phyloP scores from a whole-genome alignment of 2,113 vertebrate genomes.

The Phaethornis superciliosus region DNA sequence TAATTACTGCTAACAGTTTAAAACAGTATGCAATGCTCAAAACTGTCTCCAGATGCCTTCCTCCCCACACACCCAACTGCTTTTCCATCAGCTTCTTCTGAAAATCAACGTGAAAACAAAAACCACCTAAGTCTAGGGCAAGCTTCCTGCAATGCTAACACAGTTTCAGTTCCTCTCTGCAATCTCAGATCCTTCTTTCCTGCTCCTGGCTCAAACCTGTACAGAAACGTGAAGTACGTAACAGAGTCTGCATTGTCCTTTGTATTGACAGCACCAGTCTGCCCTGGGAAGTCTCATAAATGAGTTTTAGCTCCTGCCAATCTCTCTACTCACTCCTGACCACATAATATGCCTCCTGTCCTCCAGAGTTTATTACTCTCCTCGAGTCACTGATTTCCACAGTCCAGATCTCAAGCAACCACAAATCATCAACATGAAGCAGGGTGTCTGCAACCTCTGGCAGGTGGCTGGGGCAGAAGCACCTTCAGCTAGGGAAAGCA shows the following conservation, averaged over 20 bases:
- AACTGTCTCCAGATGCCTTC: slow-evolving; percentile 30
- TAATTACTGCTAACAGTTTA: slow-evolving; percentile 44
- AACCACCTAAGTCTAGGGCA: not conserved
- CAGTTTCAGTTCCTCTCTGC: not conserved
- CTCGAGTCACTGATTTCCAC: not conserved
- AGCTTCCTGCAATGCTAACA: not conserved
- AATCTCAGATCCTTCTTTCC: not conserved
- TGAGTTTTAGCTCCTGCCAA: slow-evolving; percentile 37
- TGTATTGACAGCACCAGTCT: not conserved
- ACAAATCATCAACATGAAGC: not conserved
- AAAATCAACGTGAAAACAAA: not conserved
- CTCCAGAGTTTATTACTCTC: slow-evolving; percentile 1
- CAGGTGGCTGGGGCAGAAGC: not conserved
- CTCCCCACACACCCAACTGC: not conserved
- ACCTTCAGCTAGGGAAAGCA: not conserved
- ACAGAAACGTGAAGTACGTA: not conserved
- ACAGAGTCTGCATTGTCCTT: slow-evolving; percentile 59
- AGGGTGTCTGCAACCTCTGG: not conserved
- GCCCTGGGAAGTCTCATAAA: slow-evolving; percentile 49
- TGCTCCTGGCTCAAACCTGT: not conserved
- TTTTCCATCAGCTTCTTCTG: slow-evolving; percentile 42
- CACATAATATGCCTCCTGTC: slow-evolving; percentile 49
- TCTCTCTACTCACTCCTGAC: slow-evolving; percentile 20
- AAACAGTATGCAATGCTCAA: slow-evolving; percentile 4
- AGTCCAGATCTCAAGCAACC: not conserved